A percentile compares a stretch with the other conserved stretches of the same genome.
These are phyloP conservation scores for Choloepus hoffmanni DNA, from an alignment of 2,113 vertebrate genomes.

Conservation along the genomic window DNA sequence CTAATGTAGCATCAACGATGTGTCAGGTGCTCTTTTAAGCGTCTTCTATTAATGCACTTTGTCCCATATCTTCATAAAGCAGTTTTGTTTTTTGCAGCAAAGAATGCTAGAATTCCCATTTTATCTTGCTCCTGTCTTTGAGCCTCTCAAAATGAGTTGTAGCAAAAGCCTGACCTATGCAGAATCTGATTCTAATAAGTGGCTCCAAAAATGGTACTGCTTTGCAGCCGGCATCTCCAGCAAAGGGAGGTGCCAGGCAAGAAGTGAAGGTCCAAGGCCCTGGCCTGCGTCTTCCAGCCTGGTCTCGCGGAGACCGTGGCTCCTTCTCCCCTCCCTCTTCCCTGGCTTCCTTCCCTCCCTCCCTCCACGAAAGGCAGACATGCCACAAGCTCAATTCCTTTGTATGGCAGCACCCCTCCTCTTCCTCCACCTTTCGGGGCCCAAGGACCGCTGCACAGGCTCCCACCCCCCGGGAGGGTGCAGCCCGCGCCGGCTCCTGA, in stretches of 20 bases:
- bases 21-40: not conserved
- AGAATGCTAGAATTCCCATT: constrained; percentile 15
- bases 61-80: not conserved
- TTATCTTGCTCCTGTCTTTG: not conserved
- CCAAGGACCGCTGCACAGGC: not conserved
- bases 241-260: not conserved
- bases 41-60: not conserved
- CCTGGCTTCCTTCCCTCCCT: not conserved
- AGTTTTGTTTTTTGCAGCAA: not conserved
- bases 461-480: not conserved
- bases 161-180: not conserved
- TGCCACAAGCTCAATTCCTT: not conserved
- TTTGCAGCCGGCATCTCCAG: not conserved
- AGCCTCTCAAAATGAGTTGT: constrained; percentile 37
- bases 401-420: too few relatives aligned
- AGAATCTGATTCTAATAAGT: not conserved
- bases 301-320: not conserved
- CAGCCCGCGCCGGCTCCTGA: not conserved
- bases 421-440: not conserved
- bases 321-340: not conserved
- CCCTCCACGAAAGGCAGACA: not conserved
- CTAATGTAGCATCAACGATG: not conserved
- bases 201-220: not conserved
- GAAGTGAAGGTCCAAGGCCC: not conserved
- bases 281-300: not conserved